Evolutionary conservation across 2,797 vertebrate genomes (phyloP).

Genomic region (Heliangelus exortis): DNA sequence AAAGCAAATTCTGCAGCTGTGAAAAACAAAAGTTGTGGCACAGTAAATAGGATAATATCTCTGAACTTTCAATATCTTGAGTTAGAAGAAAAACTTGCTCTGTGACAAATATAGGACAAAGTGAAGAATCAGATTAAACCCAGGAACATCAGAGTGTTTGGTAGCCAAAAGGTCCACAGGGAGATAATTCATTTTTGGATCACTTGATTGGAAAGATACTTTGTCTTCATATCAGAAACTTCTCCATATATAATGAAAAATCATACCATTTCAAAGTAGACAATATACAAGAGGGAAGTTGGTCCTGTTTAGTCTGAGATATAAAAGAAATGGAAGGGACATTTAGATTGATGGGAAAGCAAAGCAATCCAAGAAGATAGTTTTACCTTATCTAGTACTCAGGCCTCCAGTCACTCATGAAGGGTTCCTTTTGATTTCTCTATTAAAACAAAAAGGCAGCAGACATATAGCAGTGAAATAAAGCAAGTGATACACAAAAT

Average conservation of each 20-base stretch:
- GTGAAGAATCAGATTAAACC: conserved; percentile 39
- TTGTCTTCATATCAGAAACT: conserved; percentile 36
- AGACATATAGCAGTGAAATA: neutral
- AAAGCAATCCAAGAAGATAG: neutral
- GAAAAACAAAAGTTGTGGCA: conserved; percentile 23
- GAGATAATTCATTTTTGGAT: conserved; percentile 21
- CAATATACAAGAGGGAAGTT: neutral
- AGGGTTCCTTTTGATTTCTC: neutral
- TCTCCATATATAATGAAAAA: conserved; percentile 18
- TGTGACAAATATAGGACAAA: neutral
- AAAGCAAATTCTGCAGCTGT: neutral
- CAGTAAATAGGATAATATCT: neutral
- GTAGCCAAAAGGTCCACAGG: neutral
- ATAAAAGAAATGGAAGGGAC: neutral
- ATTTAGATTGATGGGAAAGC: neutral
- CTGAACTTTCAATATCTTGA: neutral
- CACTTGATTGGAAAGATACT: conserved; percentile 6
- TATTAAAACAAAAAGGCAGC: neutral
- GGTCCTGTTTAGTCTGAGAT: neutral
- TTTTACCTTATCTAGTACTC: neutral
- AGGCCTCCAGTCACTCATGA: neutral
- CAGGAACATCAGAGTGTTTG: neutral
- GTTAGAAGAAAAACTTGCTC: conserved; percentile 11
- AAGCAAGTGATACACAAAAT: neutral
- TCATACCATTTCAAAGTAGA: neutral